Evolutionary conservation across 2,113 vertebrate genomes (phyloP), one percentile per base, ranked within the genome.

Genomic region (Mystacornis crossleyi): DNA sequence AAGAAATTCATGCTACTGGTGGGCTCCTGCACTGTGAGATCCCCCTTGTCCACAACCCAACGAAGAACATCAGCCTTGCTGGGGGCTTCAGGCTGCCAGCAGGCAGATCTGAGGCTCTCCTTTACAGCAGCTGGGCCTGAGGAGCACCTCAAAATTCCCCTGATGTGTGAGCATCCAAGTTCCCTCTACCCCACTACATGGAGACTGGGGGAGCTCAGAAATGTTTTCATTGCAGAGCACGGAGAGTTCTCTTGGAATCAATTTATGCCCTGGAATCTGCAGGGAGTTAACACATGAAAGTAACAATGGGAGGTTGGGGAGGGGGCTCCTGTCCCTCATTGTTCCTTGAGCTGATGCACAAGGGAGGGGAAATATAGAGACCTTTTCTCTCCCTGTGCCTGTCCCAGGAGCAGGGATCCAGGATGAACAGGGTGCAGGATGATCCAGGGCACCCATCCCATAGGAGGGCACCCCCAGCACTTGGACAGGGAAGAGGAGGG

Each of bases 101-200:
- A 14, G 55, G 57, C 21, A 14, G 55, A 12, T n/a, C 2, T 0
- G 1, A 48, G 38, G 48, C 36, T 77, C 10, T 43, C 14, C 62
- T 69, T 51, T 25, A 16, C 0, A 8, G 40, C n/a, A 13, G 11
- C 57, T 70, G 62, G 21, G 20, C 31, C 29, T 8, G 3, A 42
- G 29, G 29, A 5, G 6, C 10, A 38, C 33, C 42, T 53, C 4
- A 1, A 26, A 86, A 60, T 50, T 65, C 36, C 19, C 9, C 12
- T 29, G 18, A 42, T 4, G 23, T 60, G 50, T 16, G 45, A 89
- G 31, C 17, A 71, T n/a, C 34, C 79, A 58, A 12, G 24, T 31
- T 71, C 17, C 34, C 67, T 36, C 55, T 43, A 72, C 15, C 47
- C 54, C 47, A 70, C 25, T 5, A 45, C 7, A 2, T 2, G 26